phyloP scores from a whole-genome alignment of 2,888 invertebrate genomes.

The Pycnomerus fuliginosus region DNA sequence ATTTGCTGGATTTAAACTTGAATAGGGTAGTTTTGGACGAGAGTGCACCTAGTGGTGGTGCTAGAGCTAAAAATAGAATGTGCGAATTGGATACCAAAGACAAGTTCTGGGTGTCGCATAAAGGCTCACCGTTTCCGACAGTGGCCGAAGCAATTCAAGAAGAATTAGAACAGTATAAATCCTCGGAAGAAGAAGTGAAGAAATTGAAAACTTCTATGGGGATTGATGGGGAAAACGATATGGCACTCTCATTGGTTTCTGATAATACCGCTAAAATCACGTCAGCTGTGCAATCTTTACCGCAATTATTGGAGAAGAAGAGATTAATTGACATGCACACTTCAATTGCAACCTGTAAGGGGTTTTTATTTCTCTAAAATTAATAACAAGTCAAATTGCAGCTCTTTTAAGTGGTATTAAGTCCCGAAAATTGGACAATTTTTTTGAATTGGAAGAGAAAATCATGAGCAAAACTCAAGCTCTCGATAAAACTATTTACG shows the following conservation, averaged over 20 bases:
- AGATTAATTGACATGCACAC: constrained; percentile 98
- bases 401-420: constrained; percentile 83
- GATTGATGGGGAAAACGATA: constrained; percentile 83
- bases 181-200: constrained; percentile 96
- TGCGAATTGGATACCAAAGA: constrained; percentile 91
- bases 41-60: constrained; percentile 47
- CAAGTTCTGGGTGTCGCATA: constrained; percentile 90
- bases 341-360: constrained; percentile 86
- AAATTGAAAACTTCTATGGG: constrained; percentile 94
- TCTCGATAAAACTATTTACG: constrained; percentile 81
- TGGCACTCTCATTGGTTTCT: constrained; percentile 82
- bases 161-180: constrained; percentile 87
- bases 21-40: constrained; percentile 64
- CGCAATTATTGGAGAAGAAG: constrained; percentile 96
- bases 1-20: constrained; percentile 87
- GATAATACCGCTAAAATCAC: constrained; percentile 93
- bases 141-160: constrained; percentile 99
- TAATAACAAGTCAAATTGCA: no score
- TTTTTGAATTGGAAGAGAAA: constrained; percentile 98
- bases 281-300: constrained; percentile 92
- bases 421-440: constrained; percentile 87
- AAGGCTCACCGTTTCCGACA: constrained; percentile 89
- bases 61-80: constrained; percentile 75
- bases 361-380: constrained; percentile 1
- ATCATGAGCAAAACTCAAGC: constrained; percentile 83